Evolutionary conservation across 2,888 invertebrate species (phyloP), one percentile per base, ranked within the genome.

Genomic region (Nasonovia ribisnigri): DNA sequence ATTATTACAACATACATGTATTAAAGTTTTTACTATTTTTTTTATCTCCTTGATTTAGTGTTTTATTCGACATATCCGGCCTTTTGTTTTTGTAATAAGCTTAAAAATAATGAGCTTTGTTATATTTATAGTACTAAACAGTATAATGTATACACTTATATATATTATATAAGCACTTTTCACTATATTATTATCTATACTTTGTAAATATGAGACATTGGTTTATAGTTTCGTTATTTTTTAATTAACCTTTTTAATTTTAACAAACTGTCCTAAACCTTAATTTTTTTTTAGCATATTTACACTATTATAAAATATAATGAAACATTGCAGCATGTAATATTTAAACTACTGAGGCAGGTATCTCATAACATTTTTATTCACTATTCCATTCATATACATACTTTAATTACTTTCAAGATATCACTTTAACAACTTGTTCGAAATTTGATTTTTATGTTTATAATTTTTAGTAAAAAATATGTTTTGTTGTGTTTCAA

Each of bases 51-150:
- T 48, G 20, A 24, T n/a, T 92, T 60, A 36, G 16, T 86, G 26
- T 46, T 60, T n/a, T 60, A 86, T 91, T 84, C 13, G 86, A 91
- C 91, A 91, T 86, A 86, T 91, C 91, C 91, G 57, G 57, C n/a
- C 46, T 91, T 60, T 86, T 91, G 54, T 91, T 91, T 91, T 26
- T 36, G n/a, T 46, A 86, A 86, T 91, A 36, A 60, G 57, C 57
- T 91, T 86, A 86, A 46, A 91, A 91, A 46, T 91, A 91, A 86
- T 91, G 57, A 60, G 86, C n/a, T 87, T 87, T 87, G 36, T 43
- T 29, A 48, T 51, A 51, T n/a, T 54, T 88, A 54, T 88, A 46
- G 86, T 51, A 86, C 60, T 42, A 60, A 57, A 92, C 60, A 60
- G 13, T 60, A 60, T 36, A 46, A 8, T 51, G 6, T 20, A 46